Evolutionary conservation across 2,113 vertebrate genomes (phyloP).

Genomic region (Proteles cristata): DNA sequence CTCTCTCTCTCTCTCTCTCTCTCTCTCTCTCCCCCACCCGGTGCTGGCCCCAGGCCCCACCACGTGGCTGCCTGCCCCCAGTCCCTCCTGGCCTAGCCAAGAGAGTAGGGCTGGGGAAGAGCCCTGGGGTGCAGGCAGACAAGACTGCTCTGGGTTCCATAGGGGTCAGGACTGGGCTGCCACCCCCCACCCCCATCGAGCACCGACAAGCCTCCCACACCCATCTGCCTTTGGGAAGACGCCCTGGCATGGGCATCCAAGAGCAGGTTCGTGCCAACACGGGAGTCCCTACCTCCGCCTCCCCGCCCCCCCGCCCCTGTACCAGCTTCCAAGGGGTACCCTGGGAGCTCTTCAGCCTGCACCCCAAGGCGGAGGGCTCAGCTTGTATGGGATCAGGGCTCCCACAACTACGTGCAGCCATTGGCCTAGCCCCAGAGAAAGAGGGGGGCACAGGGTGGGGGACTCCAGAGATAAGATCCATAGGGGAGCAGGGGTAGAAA

Average conservation of each 20-base stretch:
- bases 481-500: background rate
- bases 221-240: background rate
- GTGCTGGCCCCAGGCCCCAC: background rate
- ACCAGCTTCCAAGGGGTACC: background rate
- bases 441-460: background rate
- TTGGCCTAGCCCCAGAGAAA: background rate
- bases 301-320: rapidly evolving
- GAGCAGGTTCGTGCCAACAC: background rate
- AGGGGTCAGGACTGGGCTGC: background rate
- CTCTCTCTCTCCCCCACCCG: background rate
- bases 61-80: background rate
- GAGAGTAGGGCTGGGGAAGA: background rate
- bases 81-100: background rate
- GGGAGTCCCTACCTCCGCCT: background rate
- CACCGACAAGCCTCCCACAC: background rate
- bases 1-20: background rate
- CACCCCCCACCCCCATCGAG: background rate
- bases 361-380: background rate
- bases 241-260: background rate
- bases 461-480: background rate
- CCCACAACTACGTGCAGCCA: background rate
- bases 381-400: background rate
- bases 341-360: background rate
- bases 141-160: background rate
- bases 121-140: background rate